Evolutionary conservation across 1,140 invertebrate species (phyloP).

Genomic region (Diachasmimorpha longicaudata): DNA sequence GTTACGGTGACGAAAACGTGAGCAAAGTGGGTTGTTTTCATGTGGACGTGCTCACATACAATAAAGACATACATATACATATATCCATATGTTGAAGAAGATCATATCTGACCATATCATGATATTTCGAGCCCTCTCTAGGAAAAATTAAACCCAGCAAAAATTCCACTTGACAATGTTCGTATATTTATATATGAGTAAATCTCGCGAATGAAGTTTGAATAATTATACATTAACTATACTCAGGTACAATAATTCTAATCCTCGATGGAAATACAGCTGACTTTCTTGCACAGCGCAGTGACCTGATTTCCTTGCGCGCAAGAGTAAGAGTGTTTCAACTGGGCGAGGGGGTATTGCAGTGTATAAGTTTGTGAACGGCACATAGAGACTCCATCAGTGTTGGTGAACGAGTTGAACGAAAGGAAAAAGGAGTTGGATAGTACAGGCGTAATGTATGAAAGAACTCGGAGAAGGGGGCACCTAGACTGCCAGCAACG

Average conservation of each 20-base stretch:
- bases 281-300: constrained; percentile 61
- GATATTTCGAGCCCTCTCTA: too few species aligned
- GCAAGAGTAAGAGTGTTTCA: constrained; percentile 59
- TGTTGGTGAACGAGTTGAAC: constrained; percentile 30
- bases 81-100: too few species aligned
- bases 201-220: background rate
- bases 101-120: too few species aligned
- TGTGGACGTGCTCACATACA: too few species aligned
- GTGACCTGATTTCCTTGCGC: constrained; percentile 61
- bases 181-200: background rate
- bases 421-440: constrained; percentile 44
- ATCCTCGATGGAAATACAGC: constrained; percentile 47
- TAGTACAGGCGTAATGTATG: constrained; percentile 37
- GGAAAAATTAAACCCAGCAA: too few species aligned
- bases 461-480: constrained; percentile 30
- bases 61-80: too few species aligned
- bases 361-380: background rate
- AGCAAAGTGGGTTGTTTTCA: too few species aligned
- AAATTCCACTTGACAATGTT: too few species aligned
- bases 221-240: constrained; percentile 10
- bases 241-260: constrained; percentile 52
- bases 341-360: constrained; percentile 28
- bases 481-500: constrained; percentile 49
- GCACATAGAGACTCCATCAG: background rate
- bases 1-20: too few species aligned